These are phyloP conservation scores for Drosophila nigromelanica DNA, from an alignment of 1,140 invertebrate genomes.

Conservation along the genomic window DNA sequence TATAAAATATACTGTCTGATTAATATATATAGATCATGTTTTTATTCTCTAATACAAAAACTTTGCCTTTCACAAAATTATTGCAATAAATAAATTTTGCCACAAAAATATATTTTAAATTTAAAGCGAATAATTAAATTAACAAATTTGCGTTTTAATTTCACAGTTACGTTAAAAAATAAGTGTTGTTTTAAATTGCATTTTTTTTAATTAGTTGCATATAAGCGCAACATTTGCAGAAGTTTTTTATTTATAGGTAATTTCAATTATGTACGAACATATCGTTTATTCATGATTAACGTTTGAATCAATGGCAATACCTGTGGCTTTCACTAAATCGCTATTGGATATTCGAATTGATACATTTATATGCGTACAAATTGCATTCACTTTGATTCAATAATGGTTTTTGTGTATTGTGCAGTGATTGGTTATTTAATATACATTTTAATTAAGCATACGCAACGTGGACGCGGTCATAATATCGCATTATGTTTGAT, in stretches of 20 bases:
- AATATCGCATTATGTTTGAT: conserved; percentile 75
- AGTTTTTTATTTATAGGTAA: background rate
- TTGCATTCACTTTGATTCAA: conserved; percentile 53
- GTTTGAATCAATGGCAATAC: conserved; percentile 3
- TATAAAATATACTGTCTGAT: too few relatives aligned
- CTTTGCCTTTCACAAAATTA: too few relatives aligned
- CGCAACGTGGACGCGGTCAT: conserved; percentile 55
- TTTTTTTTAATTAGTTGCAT: background rate
- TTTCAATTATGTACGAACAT: background rate
- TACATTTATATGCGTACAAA: conserved; percentile 37
- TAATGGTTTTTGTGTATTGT: conserved; percentile 26
- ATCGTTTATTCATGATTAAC: conserved; percentile 6
- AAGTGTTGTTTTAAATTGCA: too few relatives aligned
- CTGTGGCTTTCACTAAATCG: conserved; percentile 9
- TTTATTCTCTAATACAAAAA: too few relatives aligned
- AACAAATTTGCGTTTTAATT: too few relatives aligned
- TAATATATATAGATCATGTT: too few relatives aligned
- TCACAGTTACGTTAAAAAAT: too few relatives aligned
- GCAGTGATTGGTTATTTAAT: conserved; percentile 37
- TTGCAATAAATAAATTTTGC: too few relatives aligned
- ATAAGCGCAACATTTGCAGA: background rate
- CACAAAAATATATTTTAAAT: too few relatives aligned
- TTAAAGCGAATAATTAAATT: too few relatives aligned
- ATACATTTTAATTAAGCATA: conserved; percentile 79
- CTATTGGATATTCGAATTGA: conserved; percentile 1